Conservation (phyloP, 2,113 vertebrate species). For the Actenoides lindsayi region DNA sequence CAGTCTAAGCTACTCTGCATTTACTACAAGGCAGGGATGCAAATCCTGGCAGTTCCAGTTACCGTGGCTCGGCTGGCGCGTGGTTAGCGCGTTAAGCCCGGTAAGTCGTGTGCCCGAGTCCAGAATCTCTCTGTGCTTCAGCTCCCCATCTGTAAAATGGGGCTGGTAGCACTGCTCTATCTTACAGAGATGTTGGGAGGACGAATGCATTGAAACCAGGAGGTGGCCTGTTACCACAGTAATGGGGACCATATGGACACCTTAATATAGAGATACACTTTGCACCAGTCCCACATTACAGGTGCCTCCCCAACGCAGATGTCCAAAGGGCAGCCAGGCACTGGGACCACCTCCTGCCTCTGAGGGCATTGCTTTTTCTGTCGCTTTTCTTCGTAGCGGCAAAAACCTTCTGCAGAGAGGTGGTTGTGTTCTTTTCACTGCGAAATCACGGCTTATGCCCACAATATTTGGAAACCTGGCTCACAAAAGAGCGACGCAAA, state of each 20-base stretch:
- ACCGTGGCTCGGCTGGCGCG: constrained; percentile 17
- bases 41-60: not conserved
- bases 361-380: constrained; percentile 30
- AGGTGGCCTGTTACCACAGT: constrained; percentile 70
- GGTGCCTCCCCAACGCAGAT: constrained; percentile 59
- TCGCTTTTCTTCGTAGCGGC: not conserved
- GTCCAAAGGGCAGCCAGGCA: constrained; percentile 68
- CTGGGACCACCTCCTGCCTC: constrained; percentile 52
- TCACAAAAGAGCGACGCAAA: constrained; percentile 34
- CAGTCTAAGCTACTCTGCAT: not conserved
- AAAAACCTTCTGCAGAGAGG: not conserved
- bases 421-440: not conserved
- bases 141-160: constrained; percentile 52
- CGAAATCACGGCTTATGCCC: not conserved
- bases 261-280: constrained; percentile 69
- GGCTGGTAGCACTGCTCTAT: constrained; percentile 26
- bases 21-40: constrained; percentile 43
- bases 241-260: constrained; percentile 70
- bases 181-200: constrained; percentile 70
- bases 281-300: constrained; percentile 61
- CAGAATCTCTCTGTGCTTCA: constrained; percentile 50
- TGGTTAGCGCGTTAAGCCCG: constrained; percentile 8
- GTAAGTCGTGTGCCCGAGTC: not conserved
- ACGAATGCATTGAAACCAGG: constrained; percentile 67
- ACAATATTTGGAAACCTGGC: constrained; percentile 13